Base-by-base conservation (phyloP, 1,140 invertebrate genomes). In the Drosophila repleta region DNA sequence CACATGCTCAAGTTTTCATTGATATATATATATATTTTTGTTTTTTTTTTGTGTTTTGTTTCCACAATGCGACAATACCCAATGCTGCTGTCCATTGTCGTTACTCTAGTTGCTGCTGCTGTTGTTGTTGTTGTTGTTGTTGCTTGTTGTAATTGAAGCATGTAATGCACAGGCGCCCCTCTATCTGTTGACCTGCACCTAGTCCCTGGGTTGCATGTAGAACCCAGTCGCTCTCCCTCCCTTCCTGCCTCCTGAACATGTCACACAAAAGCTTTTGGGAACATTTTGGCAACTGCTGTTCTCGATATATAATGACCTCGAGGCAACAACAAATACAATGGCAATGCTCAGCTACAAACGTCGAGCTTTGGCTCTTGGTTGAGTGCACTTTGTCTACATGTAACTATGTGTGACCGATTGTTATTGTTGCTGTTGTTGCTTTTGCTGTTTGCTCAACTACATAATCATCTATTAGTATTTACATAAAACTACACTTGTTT, bases 381-480 rank as follows among this genome's bases (percentile, higher is more conserved):
- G 82, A 87, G 82, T 88, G 82, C 82, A 87, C 83, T 87, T 88
- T 88, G 83, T 81, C 61, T 68, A 85, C 83, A 82, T 87, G 82
- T 87, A 87, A 87, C 81, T 72, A 82, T 85, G 82, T 85, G 82
- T 85, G 82, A 81, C 81, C 81, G 74, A 87, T 73, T 68, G 45
- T 63, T 75, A 46, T 69, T 53, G 71, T 58, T 55, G 29, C 61
- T 74, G 41, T 48, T 69, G 58, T 56, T 80, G 64, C 67, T 79
- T 77, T 74, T 87, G 74, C n/a, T 85, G 82, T 85, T 87, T 87
- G 82, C 74, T 75, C 83, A 85, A 82, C 82, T 85, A 85, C 82
- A 85, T 85, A 85, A 85, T 85, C 83, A 85, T 85, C 82, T 85
- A 85, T 85, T 85, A 85, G 82, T 85, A 85, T 85, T 85, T 85